Evolutionary conservation across 2,888 invertebrate species (phyloP), one percentile per base, ranked within the genome.

Genomic region (Cyclophora punctaria): DNA sequence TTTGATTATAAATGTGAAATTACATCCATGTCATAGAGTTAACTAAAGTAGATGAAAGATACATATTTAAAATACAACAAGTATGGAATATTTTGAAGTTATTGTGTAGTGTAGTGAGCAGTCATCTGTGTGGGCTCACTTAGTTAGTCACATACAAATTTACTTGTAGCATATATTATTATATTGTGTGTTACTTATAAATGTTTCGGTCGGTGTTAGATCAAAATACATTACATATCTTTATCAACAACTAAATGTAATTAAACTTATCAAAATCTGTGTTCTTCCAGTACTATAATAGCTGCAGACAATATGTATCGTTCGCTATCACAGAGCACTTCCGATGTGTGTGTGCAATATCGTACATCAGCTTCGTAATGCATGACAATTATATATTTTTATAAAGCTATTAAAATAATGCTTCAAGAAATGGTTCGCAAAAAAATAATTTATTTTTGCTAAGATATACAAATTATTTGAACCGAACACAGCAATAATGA

Each of bases 191-290:
- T 65, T 54, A 43, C 46, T 54, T 67, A 64, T 54, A 72, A 20
- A 20, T 72, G 70, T 71, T 78, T 76, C 69, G 63, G 72, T 81
- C 68, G 75, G 67, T 83, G 78, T 81, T 83, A 81, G 78, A 53
- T 75, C 73, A 73, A 76, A 69, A 67, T 78, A 79, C 80, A 83
- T 83, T 75, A 83, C 85, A 86, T 85, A 84, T 85, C 81, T 61
- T 78, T 66, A 60, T 59, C 59, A 60, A 72, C 51, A 61, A 71
- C 69, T 65, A 66, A 56, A 64, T 70, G 62, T 74, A 71, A 68
- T 64, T 46, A 53, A 66, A 71, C 67, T 75, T 71, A 72, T 77
- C 65, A 60, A 76, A 78, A 81, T 81, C 78, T 84, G 72, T 83
- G 83, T 83, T 83, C 87, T 84, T 85, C 83, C 83, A 83, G 64